A percentile compares a stretch with the other conserved stretches of the same genome.
These are phyloP conservation scores for Onychomys torridus DNA, from an alignment of 2,797 vertebrate genomes.

Conservation along the genomic window DNA sequence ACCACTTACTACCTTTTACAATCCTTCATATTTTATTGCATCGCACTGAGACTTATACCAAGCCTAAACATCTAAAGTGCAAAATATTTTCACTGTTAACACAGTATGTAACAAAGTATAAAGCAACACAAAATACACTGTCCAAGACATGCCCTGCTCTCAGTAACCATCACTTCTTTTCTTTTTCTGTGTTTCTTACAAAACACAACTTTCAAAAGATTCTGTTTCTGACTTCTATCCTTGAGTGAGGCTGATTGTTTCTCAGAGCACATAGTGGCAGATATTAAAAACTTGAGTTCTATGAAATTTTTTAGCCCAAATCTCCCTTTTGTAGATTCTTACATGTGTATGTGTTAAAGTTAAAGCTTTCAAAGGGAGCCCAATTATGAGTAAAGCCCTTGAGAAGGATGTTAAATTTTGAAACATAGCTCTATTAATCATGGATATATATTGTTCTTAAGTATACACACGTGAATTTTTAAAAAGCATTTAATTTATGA, in stretches of 20 bases:
- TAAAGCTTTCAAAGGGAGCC: conserved; percentile 75
- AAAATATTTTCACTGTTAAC: not conserved
- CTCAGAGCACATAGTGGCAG: conserved; percentile 2
- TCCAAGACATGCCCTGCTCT: not conserved
- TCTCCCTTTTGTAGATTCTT: conserved; percentile 70
- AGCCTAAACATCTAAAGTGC: conserved; percentile 19
- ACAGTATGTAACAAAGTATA: too few relatives aligned
- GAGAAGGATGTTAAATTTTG: conserved; percentile 82
- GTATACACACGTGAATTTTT: conserved; percentile 67
- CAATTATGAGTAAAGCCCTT: conserved; percentile 77
- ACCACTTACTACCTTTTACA: not conserved
- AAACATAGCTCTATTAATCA: conserved; percentile 79
- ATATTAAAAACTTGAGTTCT: conserved; percentile 64
- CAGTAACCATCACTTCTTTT: not conserved
- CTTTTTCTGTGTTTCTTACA: not conserved
- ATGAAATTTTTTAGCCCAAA: not conserved
- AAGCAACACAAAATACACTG: conserved; percentile 8
- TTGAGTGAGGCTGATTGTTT: conserved; percentile 41
- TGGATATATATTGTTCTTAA: conserved; percentile 75
- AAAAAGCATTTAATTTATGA: conserved; percentile 75
- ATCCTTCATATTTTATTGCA: not conserved
- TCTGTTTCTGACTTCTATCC: not conserved
- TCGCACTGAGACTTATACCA: not conserved
- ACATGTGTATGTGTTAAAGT: conserved; percentile 72
- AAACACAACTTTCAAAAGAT: not conserved